phyloP scores from a whole-genome alignment of 2,888 invertebrate species.

The Orchesella flavescens region DNA sequence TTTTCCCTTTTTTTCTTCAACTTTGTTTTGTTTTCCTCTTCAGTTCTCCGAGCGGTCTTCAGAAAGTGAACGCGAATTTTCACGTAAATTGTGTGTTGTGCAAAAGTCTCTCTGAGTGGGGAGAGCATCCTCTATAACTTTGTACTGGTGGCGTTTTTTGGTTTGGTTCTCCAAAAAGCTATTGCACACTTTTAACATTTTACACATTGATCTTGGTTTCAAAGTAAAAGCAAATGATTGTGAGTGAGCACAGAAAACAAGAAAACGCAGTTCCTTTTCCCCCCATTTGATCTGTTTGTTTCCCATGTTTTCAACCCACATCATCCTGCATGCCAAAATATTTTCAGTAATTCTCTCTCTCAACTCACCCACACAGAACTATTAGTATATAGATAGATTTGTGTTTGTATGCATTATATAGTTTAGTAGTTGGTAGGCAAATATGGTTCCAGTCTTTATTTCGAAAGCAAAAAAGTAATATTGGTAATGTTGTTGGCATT shows the following conservation, averaged over 20 bases:
- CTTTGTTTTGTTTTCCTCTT: slow-evolving; percentile 32
- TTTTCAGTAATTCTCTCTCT: slow-evolving; percentile 40
- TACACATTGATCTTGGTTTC: slow-evolving; percentile 42
- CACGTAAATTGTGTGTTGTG: slow-evolving; percentile 44
- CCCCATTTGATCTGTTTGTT: slow-evolving; percentile 39
- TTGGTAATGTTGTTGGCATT: slow-evolving; percentile 49
- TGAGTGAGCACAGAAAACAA: neutral
- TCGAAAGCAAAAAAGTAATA: slow-evolving; percentile 29
- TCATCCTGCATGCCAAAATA: slow-evolving; percentile 50
- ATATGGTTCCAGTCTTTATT: no score
- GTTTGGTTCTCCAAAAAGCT: no score
- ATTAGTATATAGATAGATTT: neutral
- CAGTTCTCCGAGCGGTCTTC: slow-evolving; percentile 24
- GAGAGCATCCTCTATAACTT: slow-evolving; percentile 4
- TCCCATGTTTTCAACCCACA: slow-evolving; percentile 31
- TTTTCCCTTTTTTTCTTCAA: slow-evolving; percentile 30
- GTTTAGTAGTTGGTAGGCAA: no score
- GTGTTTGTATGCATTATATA: neutral
- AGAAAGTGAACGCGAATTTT: slow-evolving; percentile 27
- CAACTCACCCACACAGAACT: neutral
- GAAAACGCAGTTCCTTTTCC: no score
- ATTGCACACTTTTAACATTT: slow-evolving; percentile 36
- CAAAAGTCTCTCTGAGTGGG: slow-evolving; percentile 26
- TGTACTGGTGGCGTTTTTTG: no score
- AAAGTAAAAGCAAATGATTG: neutral